Evolutionary conservation across 2,113 vertebrate species (phyloP).

Genomic region (Acanthisitta chloris): DNA sequence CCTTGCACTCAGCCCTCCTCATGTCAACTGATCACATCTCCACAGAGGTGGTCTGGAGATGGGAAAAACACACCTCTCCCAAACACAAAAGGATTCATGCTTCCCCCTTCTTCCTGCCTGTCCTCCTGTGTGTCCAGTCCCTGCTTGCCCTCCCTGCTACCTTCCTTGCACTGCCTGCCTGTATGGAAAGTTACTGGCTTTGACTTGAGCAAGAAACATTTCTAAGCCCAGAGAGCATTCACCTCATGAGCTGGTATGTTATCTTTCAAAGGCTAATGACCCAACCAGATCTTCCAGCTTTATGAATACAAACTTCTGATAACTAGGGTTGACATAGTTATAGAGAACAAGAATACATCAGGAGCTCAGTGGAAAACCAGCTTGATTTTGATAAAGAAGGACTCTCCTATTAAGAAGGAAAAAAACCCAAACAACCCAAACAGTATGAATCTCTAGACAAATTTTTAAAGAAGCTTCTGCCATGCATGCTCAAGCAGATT

Average conservation of each 20-base stretch:
- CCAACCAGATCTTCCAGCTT: not conserved
- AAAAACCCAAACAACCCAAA: not conserved
- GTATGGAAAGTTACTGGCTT: not conserved
- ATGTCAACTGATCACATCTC: not conserved
- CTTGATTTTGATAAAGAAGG: not conserved
- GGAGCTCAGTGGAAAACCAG: not conserved
- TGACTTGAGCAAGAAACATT: not conserved
- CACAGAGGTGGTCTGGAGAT: not conserved
- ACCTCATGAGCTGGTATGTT: not conserved
- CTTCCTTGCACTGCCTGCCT: not conserved
- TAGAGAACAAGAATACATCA: not conserved
- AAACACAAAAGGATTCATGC: not conserved
- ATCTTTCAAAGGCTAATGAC: not conserved
- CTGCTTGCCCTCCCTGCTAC: not conserved
- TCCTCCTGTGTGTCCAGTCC: not conserved
- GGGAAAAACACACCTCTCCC: not conserved
- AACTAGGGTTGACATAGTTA: not conserved
- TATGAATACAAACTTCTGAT: not conserved
- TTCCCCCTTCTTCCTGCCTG: not conserved
- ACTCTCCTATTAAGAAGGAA: not conserved
- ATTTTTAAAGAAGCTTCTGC: slow-evolving; percentile 39
- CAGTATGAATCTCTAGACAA: not conserved
- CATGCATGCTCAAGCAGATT: slow-evolving; percentile 41
- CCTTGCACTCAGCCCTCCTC: not conserved
- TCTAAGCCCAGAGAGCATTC: not conserved